Evolutionary conservation across 35 echinoderm and acorn worm genomes (phyloP), one percentile per base, ranked within the genome.

Genomic region (Heliocidaris erythrogramma): DNA sequence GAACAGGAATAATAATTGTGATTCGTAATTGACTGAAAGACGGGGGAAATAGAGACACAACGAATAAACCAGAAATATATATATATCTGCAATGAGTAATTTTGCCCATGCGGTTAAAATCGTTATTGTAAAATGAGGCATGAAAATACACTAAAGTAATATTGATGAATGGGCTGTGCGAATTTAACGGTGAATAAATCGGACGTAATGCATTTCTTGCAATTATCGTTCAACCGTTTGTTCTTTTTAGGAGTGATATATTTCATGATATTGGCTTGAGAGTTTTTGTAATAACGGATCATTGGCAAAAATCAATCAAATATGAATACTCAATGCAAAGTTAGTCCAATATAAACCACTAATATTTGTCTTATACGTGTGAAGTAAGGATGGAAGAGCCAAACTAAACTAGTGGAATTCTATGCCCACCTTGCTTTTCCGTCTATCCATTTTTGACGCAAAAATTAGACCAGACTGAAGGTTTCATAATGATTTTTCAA

Each of bases 101-200:
- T 78, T 78, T 78, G 7, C 21, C 65, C 65, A 78, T n/a, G 65
- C 65, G 65, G 65, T 78, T 21, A 78, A 78, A 78, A 78, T 78
- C 65, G 65, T 78, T 78, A 78, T 78, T 78, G 65, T 78, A 78
- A 27, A 78, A 78, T 78, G 65, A 78, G 21, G 65, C 65, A 78
- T 78, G 18, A 6, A 78, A 78, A 78, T 56, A n/a, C 17, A 78
- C 27, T 21, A 29, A 78, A n/a, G 27, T 18, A n/a, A n/a, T 78
- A 78, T 78, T 78, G 21, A n/a, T 78, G 65, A 78, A 78, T n/a
- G 65, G 18, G 65, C 65, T 78, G n/a, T 24, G 65, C 65, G 65
- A n/a, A 78, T 27, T 78, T 21, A 78, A n/a, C 65, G 18, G 21
- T 78, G 18, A 78, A 24, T 78, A 78, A 78, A 78, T 78, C 65